Evolutionary conservation across 2,113 vertebrate species (phyloP).

Genomic region (Reinhardtius hippoglossoides): DNA sequence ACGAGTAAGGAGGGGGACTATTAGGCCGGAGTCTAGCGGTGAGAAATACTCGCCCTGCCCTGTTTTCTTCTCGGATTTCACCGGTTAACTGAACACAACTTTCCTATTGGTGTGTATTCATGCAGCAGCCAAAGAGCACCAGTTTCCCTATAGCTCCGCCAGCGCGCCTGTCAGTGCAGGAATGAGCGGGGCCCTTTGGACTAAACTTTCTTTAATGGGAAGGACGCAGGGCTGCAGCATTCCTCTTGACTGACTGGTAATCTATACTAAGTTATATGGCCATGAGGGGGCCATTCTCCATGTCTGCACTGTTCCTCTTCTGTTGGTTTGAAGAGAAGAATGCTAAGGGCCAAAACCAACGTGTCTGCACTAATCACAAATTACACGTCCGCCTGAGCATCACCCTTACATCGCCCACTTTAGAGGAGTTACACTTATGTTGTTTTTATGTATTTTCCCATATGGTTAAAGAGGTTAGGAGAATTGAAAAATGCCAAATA

Average conservation of each 20-base stretch:
- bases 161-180: constrained; percentile 61
- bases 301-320: neutral
- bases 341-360: constrained; percentile 27
- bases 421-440: no score
- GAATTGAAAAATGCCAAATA: neutral
- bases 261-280: constrained; percentile 36
- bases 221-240: constrained; percentile 56
- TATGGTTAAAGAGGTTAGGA: constrained; percentile 4
- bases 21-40: constrained; percentile 68
- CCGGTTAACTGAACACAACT: constrained; percentile 96
- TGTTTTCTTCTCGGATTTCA: constrained; percentile 89
- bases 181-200: constrained; percentile 53
- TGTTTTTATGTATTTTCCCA: no score
- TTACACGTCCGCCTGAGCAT: constrained; percentile 8
- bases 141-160: constrained; percentile 68
- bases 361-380: constrained; percentile 27
- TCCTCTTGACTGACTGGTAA: constrained; percentile 44
- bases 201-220: constrained; percentile 56
- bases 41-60: constrained; percentile 80
- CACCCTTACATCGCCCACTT: constrained; percentile 10
- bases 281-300: constrained; percentile 9
- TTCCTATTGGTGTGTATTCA: constrained; percentile 97
- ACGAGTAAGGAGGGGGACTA: constrained; percentile 47
- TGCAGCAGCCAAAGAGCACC: constrained; percentile 91
- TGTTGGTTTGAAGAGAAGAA: neutral